phyloP scores from a whole-genome alignment of 2,888 invertebrate species.

The Hylaea fasciaria region DNA sequence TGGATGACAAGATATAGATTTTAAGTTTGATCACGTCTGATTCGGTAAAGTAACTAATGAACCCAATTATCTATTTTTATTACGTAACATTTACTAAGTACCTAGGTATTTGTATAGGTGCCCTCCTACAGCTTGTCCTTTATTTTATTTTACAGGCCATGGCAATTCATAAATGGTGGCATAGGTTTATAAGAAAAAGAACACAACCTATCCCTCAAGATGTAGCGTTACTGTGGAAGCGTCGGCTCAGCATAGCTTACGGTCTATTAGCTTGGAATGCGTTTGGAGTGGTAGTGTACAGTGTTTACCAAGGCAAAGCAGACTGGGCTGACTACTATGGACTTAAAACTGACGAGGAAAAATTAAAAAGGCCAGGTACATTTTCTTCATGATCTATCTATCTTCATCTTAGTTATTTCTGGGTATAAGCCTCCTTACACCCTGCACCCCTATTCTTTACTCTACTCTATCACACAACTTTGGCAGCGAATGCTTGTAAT shows the following conservation, averaged over 20 bases:
- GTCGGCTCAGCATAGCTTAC: conserved; percentile 86
- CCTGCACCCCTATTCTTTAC: no score
- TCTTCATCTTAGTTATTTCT: no score
- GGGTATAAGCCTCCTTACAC: no score
- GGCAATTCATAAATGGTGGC: conserved; percentile 75
- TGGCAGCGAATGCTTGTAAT: no score
- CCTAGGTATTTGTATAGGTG: no score
- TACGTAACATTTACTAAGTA: no score
- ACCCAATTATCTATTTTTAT: no score
- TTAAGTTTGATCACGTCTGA: no score
- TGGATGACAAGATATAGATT: no score
- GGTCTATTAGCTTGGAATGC: conserved; percentile 89
- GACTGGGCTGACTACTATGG: conserved; percentile 89
- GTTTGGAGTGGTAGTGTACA: conserved; percentile 87
- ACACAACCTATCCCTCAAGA: conserved; percentile 75
- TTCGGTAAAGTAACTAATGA: no score
- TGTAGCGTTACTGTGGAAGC: conserved; percentile 85
- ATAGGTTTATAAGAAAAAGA: conserved; percentile 69
- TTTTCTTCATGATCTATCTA: neutral
- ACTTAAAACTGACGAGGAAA: conserved; percentile 86
- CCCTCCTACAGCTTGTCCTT: neutral
- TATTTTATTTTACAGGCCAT: conserved; percentile 33
- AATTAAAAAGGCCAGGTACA: conserved; percentile 83
- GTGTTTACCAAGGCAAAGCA: conserved; percentile 84
- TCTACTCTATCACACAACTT: no score